These are phyloP conservation scores for Rhorus exstirpatorius DNA, from an alignment of 2,888 invertebrate species.

Conservation along the genomic window DNA sequence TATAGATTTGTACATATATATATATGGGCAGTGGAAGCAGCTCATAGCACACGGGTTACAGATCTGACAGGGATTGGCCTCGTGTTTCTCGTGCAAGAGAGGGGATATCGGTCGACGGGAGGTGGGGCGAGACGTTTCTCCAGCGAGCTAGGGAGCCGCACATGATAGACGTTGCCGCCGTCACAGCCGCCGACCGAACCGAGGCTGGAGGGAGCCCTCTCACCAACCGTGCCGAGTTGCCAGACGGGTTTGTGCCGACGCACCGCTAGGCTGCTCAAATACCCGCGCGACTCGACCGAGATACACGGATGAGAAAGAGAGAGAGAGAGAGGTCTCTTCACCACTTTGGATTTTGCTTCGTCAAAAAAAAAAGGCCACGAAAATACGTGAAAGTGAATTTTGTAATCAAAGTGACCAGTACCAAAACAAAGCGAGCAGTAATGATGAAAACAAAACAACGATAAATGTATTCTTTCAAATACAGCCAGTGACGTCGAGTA, in stretches of 20 bases:
- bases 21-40: constrained; percentile 75
- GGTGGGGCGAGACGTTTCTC: constrained; percentile 75
- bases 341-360: background rate
- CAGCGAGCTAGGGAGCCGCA: constrained; percentile 64
- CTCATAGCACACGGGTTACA: constrained; percentile 76
- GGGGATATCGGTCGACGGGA: constrained; percentile 74
- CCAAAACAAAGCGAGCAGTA: background rate
- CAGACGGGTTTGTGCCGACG: constrained; percentile 85
- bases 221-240: constrained; percentile 76
- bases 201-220: constrained; percentile 70
- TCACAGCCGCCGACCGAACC: constrained; percentile 73
- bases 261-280: constrained; percentile 76
- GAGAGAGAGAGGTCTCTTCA: constrained; percentile 25
- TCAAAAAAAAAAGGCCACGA: constrained; percentile 2
- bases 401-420: constrained; percentile 5
- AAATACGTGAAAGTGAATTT: constrained; percentile 43
- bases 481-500: constrained; percentile 6
- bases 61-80: constrained; percentile 84
- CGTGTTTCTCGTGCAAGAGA: constrained; percentile 71
- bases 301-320: constrained; percentile 3
- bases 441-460: background rate
- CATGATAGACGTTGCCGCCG: constrained; percentile 72
- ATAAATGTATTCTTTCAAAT: background rate
- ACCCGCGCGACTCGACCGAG: constrained; percentile 58
- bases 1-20: background rate